Conservation (phyloP, 2,888 invertebrate species). For the Pseudoips prasinana region DNA sequence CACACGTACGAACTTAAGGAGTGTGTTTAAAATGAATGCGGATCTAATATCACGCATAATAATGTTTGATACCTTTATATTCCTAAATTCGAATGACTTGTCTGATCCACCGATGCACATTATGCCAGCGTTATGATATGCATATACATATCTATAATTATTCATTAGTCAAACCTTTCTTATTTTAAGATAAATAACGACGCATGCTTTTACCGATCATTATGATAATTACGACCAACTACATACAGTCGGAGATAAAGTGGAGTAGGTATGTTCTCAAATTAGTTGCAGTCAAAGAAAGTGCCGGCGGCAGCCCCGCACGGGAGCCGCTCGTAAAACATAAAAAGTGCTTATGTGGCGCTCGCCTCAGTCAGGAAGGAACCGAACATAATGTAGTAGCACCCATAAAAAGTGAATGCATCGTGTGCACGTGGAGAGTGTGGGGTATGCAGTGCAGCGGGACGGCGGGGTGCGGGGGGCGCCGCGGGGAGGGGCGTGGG, state of each 20-base stretch:
- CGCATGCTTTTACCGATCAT: constrained; percentile 1
- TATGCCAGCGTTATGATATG: too few relatives aligned
- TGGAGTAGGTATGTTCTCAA: constrained; percentile 47
- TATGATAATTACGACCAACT: constrained; percentile 21
- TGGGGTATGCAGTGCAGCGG: constrained; percentile 48
- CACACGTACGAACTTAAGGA: too few relatives aligned
- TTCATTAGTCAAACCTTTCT: too few relatives aligned
- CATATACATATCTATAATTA: too few relatives aligned
- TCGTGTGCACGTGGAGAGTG: constrained; percentile 71
- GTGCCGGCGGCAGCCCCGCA: constrained; percentile 56
- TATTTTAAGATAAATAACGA: too few relatives aligned
- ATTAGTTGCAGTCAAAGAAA: constrained; percentile 64
- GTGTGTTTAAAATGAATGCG: too few relatives aligned
- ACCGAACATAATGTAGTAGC: constrained; percentile 75
- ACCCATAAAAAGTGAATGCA: constrained; percentile 78
- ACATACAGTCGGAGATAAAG: constrained; percentile 32
- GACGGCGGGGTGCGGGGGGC: constrained; percentile 35
- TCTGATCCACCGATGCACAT: too few relatives aligned
- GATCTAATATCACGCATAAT: too few relatives aligned
- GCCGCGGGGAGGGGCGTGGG: constrained; percentile 59
- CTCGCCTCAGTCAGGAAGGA: constrained; percentile 63
- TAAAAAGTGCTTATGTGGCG: constrained; percentile 79
- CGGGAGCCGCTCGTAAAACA: constrained; percentile 71
- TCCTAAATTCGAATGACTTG: too few relatives aligned
- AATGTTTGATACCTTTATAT: too few relatives aligned